Base-by-base conservation (phyloP, 2,113 vertebrate genomes). In the Pterocles orientalis region DNA sequence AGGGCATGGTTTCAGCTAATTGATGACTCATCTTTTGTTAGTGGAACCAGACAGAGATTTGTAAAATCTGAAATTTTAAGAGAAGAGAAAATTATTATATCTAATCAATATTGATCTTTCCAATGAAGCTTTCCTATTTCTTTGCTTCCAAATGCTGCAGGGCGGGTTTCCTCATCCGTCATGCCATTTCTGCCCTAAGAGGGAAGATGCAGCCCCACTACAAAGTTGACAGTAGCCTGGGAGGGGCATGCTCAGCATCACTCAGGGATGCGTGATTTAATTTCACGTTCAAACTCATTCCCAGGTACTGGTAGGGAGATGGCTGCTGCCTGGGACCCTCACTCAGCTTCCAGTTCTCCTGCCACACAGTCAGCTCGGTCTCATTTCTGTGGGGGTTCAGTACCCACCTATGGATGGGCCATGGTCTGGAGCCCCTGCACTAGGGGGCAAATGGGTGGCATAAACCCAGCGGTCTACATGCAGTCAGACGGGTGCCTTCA, bases 381-480 rank as follows among this genome's bases (percentile, higher is more conserved):
- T 65, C 10, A 14, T 43, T 45, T n/a, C 39, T 23, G 23, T 1
- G 12, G 25, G 20, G 4, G 16, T 15, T 80, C 83, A 68, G 72
- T 1, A 1, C 18, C 12, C 18, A 11, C 17, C 51, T 2, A 1
- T 15, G 26, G 8, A 20, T 60, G 23, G 20, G 39, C 18, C 18
- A 14, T 1, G 5, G 18, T 36, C 48, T 51, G 47, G 23, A 51
- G 23, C 16, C 68, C 23, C 81, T 80, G 56, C 17, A 19, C 25
- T 8, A 6, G 9, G 10, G 23, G 23, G 7, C 16, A 11, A 14
- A 24, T 0, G 5, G 57, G 61, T 34, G 56, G n/a, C 51, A 65
- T 14, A 43, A 66, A 43, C 58, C 36, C 14, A 5, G 5, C 0
- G 0, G 12, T 31, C 53, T 19, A 20, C 1, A 0, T 39, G 26